Evolutionary conservation across 2,113 vertebrate genomes (phyloP), one percentile per base, ranked within the genome.

Genomic region (Dicaeum eximium): DNA sequence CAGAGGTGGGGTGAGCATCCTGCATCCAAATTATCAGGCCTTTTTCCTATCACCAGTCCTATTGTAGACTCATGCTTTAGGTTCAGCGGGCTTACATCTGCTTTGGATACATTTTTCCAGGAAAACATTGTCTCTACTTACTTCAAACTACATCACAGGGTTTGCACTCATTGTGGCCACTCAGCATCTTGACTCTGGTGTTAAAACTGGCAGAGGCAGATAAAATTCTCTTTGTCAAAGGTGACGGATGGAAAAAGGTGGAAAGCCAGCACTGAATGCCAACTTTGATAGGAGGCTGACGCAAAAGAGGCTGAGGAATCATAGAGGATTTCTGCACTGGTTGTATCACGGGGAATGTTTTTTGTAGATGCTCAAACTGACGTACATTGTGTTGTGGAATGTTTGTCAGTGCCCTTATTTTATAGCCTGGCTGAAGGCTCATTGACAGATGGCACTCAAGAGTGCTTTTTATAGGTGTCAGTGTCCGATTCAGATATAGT

Each of bases 381-480:
- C 22, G 33, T 80, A 66, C 88, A 51, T 35, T 44, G 92, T 75
- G 35, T 96, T 92, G 95, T 88, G 95, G 95, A 90, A 84, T 8
- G 78, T 90, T 93, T 93, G 90, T 86, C 92, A 88, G 71, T 95
- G 97, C 50, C 83, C 93, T 87, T 70, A 65, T 91, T 92, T 92
- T 92, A 48, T 75, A 92, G 96, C 86, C 96, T 96, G 97, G 90
- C 91, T 80, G 88, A 96, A 84, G 93, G 92, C 93, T 96, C 87
- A 91, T 80, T 96, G 95, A 82, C 70, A 93, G 79, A 62, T 89
- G 85, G 77, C 95, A 88, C 80, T 93, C 91, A 91, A 87, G 86
- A 79, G 84, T 78, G 91, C 95, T 97, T 98, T 97, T 98, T 97
- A 96, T 94, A 97, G 96, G 80, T 90, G 75, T 71, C 82, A 64